A percentile compares a stretch with the other conserved stretches of the same genome.
These are phyloP conservation scores for Andrena marginata DNA, from an alignment of 2,888 invertebrate species.

Conservation along the genomic window DNA sequence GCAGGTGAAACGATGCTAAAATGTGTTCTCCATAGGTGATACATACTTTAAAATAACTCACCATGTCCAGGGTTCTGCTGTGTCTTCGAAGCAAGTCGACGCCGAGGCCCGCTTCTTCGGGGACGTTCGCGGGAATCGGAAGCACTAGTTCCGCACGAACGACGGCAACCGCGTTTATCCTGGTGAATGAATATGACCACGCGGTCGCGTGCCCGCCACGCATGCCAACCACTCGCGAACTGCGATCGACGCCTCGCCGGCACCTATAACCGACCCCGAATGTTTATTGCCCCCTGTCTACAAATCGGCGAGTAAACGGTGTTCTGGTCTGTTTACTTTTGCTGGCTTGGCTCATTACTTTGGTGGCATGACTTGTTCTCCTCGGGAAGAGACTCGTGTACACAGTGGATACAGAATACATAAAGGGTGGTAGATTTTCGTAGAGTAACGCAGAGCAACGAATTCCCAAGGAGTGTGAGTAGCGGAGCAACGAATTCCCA, in stretches of 20 bases:
- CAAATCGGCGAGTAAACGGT: not conserved
- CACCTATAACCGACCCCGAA: conserved; percentile 19
- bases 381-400: too few species aligned
- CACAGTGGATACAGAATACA: too few species aligned
- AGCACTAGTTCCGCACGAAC: conserved; percentile 59
- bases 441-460: too few species aligned
- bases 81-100: conserved; percentile 20
- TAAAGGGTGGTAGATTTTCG: too few species aligned
- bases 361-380: not conserved
- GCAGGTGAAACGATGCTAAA: conserved; percentile 3
- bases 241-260: conserved; percentile 4
- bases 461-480: not conserved
- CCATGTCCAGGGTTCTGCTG: conserved; percentile 15
- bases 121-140: conserved; percentile 56
- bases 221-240: conserved; percentile 46
- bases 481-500: not conserved
- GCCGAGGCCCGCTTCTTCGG: conserved; percentile 27
- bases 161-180: conserved; percentile 40
- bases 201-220: conserved; percentile 38
- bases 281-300: conserved; percentile 2
- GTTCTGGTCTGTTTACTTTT: not conserved
- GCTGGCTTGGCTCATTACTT: not conserved
- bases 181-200: conserved; percentile 21
- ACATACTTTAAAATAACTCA: conserved; percentile 26
- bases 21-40: conserved; percentile 1